Evolutionary conservation across 2,888 invertebrate species (phyloP), one percentile per base, ranked within the genome.

Genomic region (Junonia oenone): DNA sequence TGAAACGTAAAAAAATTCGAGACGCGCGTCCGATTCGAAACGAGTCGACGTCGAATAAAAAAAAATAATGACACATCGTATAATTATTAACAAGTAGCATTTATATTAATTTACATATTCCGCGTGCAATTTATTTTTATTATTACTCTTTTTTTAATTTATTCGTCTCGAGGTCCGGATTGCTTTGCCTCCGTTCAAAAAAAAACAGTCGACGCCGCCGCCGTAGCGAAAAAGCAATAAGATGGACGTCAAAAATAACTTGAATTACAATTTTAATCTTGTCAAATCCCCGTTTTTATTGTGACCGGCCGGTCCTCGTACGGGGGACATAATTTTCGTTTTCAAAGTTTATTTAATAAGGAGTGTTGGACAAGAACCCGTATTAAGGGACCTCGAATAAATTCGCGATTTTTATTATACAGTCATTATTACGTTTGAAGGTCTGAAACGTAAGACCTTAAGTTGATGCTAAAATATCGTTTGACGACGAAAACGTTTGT

Each of bases 191-290:
- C 63, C 60, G 62, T 68, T 73, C 72, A 75, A 72, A 73, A 65
- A 68, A 68, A 77, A 74, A 70, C 71, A 29, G 11, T 8, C 29
- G n/a, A n/a, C n/a, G n/a, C 72, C 68, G 63, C 69, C 62, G 38
- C 79, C 80, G 81, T 79, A 84, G 78, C 86, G 76, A 85, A 85
- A 79, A 82, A 76, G 80, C 87, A 89, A 88, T 87, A 87, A 87
- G 83, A 81, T 72, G 81, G 78, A 80, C 71, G 88, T 87, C 88
- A 84, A 72, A 81, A 80, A 83, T 84, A 85, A 83, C 83, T 84
- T 85, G 85, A 84, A 81, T 86, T 87, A 89, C 86, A 88, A 86
- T 88, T 88, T 88, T 86, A 90, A 90, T 90, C 89, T 85, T 83
- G 86, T 86, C 88, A 82, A 86, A 90, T 90, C 88, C 88, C 76